Percentiles rank a stretch among this genome's conserved stretches.
Evolutionary conservation across 2,797 vertebrate species (phyloP).

Genomic region (Notolabrus celidotus): DNA sequence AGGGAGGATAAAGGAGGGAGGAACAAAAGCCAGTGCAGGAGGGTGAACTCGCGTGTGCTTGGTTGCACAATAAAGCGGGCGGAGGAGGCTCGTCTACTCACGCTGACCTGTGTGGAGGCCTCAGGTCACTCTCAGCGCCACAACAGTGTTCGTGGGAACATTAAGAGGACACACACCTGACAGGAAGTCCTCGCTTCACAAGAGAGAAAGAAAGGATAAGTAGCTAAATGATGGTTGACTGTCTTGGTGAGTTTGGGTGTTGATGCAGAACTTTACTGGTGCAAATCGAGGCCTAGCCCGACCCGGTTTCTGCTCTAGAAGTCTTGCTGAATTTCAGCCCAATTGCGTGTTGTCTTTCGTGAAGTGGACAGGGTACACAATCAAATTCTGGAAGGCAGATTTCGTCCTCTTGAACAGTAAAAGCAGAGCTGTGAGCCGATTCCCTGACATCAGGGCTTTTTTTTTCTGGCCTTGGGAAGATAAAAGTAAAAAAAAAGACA

Average conservation of each 20-base stretch:
- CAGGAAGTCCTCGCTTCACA: not conserved
- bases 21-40: slow-evolving; percentile 58
- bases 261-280: slow-evolving; percentile 1
- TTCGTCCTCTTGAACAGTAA: too few species aligned
- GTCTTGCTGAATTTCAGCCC: too few species aligned
- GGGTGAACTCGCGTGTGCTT: slow-evolving; percentile 52
- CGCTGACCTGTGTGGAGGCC: slow-evolving; percentile 49
- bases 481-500: not conserved
- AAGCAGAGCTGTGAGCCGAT: too few species aligned
- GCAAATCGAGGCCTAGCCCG: too few species aligned
- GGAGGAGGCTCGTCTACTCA: slow-evolving; percentile 32
- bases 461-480: not conserved
- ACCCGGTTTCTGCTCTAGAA: too few species aligned
- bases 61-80: slow-evolving; percentile 36
- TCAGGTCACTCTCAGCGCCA: slow-evolving; percentile 30
- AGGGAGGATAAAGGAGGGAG: slow-evolving; percentile 50
- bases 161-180: slow-evolving; percentile 52
- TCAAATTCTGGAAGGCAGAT: too few species aligned
- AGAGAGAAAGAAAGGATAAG: slow-evolving; percentile 3
- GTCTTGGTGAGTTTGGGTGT: not conserved
- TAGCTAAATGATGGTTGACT: not conserved
- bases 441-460: too few species aligned
- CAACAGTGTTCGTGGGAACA: slow-evolving; percentile 47
- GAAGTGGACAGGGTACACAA: too few species aligned
- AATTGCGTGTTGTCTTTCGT: too few species aligned